Evolutionary conservation across 2,888 invertebrate species (phyloP).

Genomic region (Crioceris asparagi): DNA sequence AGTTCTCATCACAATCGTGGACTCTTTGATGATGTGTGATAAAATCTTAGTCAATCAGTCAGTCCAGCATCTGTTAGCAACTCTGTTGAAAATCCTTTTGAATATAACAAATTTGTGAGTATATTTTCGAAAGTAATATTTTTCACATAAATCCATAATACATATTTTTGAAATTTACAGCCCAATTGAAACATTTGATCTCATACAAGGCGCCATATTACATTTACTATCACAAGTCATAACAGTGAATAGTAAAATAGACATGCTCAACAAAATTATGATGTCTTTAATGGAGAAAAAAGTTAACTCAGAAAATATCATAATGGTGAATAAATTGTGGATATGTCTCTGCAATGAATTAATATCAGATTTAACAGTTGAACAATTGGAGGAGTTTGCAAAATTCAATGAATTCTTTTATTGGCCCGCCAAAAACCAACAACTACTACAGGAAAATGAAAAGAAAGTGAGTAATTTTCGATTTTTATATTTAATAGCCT

Average conservation of each 20-base stretch:
- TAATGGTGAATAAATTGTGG: slow-evolving; percentile 19
- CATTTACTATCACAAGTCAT: slow-evolving; percentile 12
- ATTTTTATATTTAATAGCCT: too few species aligned
- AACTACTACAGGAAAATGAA: slow-evolving; percentile 16
- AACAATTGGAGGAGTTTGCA: slow-evolving; percentile 12
- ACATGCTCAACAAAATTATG: slow-evolving; percentile 12
- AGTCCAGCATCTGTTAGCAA: background rate
- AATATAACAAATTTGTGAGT: too few species aligned
- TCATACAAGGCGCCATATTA: slow-evolving; percentile 9
- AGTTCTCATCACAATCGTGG: too few species aligned
- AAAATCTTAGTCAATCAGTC: background rate
- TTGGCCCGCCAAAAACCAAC: slow-evolving; percentile 22
- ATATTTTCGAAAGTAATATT: too few species aligned
- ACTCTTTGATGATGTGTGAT: slow-evolving; percentile 6
- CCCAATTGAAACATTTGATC: slow-evolving; percentile 4
- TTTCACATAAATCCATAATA: too few species aligned
- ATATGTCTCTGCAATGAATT: slow-evolving; percentile 13
- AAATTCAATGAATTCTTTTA: slow-evolving; percentile 17
- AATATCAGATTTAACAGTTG: slow-evolving; percentile 11
- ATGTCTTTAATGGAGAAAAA: slow-evolving; percentile 11
- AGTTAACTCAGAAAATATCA: slow-evolving; percentile 12
- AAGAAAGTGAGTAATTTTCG: slow-evolving; percentile 17
- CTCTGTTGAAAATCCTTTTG: background rate
- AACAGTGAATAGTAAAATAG: slow-evolving; percentile 11
- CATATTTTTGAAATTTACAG: too few species aligned